Evolutionary conservation across 1,140 invertebrate genomes (phyloP).

Genomic region (Lepidurus arcticus): DNA sequence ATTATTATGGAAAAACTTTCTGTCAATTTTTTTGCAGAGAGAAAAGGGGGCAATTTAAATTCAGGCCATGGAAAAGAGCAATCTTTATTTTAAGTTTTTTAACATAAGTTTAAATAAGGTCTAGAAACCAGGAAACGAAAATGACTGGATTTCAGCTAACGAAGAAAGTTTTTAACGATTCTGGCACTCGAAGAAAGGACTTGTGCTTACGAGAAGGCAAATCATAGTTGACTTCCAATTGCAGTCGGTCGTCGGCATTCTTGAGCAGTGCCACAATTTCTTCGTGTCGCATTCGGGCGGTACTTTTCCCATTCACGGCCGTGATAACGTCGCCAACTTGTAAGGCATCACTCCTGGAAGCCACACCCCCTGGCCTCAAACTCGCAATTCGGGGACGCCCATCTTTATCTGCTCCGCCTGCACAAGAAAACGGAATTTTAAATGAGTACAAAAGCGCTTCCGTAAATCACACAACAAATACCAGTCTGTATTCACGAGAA

Average conservation of each 20-base stretch:
- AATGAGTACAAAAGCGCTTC: neutral
- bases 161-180: no score
- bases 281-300: conserved; percentile 65
- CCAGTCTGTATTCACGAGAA: no score
- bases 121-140: no score
- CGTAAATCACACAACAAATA: no score
- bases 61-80: no score
- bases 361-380: conserved; percentile 55
- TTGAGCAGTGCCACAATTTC: conserved; percentile 69
- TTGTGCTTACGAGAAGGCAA: conserved; percentile 64
- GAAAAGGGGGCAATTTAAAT: no score
- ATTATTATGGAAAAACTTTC: no score
- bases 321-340: conserved; percentile 70
- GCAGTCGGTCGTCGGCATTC: conserved; percentile 63
- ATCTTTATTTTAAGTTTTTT: no score
- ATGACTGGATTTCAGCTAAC: no score
- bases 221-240: conserved; percentile 75
- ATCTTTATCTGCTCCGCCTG: conserved; percentile 55
- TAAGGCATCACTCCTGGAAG: conserved; percentile 54
- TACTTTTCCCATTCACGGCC: conserved; percentile 73
- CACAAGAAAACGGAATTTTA: conserved; percentile 34
- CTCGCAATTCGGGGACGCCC: conserved; percentile 52
- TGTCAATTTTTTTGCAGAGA: no score
- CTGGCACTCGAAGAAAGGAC: neutral
- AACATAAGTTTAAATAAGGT: no score